These are phyloP conservation scores for Jordanella pulchra DNA, from an alignment of 2,797 vertebrate genomes.

Conservation along the genomic window DNA sequence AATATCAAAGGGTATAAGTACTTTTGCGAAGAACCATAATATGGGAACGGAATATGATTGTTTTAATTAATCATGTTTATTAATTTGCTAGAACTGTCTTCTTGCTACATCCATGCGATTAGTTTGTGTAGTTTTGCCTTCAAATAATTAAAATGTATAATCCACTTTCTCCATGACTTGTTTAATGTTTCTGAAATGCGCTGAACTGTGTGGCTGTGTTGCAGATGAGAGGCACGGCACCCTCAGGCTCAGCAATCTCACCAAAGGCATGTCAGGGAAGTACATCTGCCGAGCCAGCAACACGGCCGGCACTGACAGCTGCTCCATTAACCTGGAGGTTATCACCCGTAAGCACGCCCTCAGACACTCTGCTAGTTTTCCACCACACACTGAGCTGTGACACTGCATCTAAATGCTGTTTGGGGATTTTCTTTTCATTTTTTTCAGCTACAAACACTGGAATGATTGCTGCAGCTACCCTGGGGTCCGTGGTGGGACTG, in stretches of 20 bases:
- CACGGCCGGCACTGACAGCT: slow-evolving; percentile 83
- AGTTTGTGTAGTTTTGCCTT: neutral
- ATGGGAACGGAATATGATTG: neutral
- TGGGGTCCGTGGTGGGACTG: slow-evolving; percentile 87
- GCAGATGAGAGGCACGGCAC: slow-evolving; percentile 85
- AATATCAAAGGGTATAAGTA: neutral
- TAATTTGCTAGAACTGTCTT: slow-evolving; percentile 6
- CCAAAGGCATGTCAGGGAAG: slow-evolving; percentile 87
- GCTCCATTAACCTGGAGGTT: slow-evolving; percentile 90
- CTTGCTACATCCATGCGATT: neutral
- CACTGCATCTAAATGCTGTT: neutral
- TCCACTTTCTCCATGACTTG: neutral
- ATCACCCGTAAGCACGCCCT: slow-evolving; percentile 83
- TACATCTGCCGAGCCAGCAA: slow-evolving; percentile 90
- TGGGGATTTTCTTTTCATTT: slow-evolving; percentile 7
- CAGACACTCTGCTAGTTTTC: neutral
- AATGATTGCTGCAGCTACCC: slow-evolving; percentile 84
- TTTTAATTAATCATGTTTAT: too few relatives aligned
- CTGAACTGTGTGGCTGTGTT: slow-evolving; percentile 40
- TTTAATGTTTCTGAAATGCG: slow-evolving; percentile 16
- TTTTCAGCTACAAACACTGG: slow-evolving; percentile 80
- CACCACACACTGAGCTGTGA: slow-evolving; percentile 1
- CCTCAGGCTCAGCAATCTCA: slow-evolving; percentile 89
- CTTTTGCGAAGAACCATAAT: neutral
- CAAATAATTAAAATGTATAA: neutral